Percentiles rank a stretch among this genome's conserved stretches.
phyloP scores from a whole-genome alignment of 2,797 vertebrate genomes.

The Clarias laeviceps region DNA sequence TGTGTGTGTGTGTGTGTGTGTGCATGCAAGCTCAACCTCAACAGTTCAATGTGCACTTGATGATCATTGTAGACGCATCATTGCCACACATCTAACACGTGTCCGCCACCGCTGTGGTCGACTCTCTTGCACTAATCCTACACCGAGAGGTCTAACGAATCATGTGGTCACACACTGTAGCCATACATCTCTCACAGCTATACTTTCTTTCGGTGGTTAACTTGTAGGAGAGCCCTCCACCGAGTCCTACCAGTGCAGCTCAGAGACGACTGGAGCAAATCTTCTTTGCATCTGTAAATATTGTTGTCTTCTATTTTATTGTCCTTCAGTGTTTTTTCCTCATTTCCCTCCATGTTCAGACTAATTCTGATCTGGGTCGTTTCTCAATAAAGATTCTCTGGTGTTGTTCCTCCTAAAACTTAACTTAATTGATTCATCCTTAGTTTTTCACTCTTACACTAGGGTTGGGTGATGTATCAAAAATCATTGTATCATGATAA shows the following conservation, averaged over 20 bases:
- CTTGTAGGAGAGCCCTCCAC: constrained; percentile 77
- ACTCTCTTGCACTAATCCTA: constrained; percentile 11
- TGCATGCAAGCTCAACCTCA: constrained; percentile 22
- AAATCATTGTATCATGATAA: not conserved
- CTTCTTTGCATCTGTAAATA: constrained; percentile 88
- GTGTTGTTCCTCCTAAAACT: not conserved
- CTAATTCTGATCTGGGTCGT: not conserved
- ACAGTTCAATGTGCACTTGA: not conserved
- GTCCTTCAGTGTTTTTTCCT: constrained; percentile 9
- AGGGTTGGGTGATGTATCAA: not conserved
- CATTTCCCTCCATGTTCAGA: not conserved
- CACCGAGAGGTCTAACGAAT: not conserved
- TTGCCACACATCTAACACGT: constrained; percentile 30
- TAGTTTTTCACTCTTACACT: not conserved
- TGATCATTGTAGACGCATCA: constrained; percentile 21
- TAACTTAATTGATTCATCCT: not conserved
- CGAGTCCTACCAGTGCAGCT: constrained; percentile 84
- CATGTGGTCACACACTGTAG: constrained; percentile 1
- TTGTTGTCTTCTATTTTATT: constrained; percentile 29
- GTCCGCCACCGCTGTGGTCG: not conserved
- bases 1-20: constrained; percentile 37
- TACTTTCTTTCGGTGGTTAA: constrained; percentile 67
- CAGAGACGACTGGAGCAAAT: constrained; percentile 90
- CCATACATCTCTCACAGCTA: not conserved
- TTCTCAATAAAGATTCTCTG: not conserved